phyloP scores from a whole-genome alignment of 2,797 vertebrate genomes.

The Hemitrygon akajei region DNA sequence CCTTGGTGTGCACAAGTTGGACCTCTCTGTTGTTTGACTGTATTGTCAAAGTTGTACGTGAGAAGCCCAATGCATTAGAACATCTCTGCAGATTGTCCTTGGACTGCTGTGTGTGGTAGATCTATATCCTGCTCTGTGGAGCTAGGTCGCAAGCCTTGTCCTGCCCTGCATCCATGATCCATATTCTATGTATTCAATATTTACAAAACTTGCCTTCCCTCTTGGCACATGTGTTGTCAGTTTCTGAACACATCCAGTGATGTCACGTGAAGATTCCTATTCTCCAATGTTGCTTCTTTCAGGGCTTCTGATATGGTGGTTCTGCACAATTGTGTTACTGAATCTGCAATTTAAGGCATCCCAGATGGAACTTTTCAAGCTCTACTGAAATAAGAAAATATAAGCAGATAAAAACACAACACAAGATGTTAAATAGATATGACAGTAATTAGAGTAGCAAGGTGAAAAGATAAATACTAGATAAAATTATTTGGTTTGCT shows the following conservation, averaged over 20 bases:
- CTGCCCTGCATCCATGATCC: not conserved
- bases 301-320: not conserved
- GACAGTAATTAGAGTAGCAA: not conserved
- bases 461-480: not conserved
- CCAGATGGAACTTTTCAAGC: not conserved
- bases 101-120: not conserved
- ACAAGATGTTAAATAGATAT: not conserved
- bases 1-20: not conserved
- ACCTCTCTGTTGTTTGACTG: not conserved
- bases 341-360: too few species aligned
- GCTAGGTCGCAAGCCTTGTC: not conserved
- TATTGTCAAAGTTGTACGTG: not conserved
- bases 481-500: not conserved
- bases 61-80: not conserved
- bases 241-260: not conserved
- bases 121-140: not conserved
- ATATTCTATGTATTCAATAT: not conserved
- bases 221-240: not conserved
- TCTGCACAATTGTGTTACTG: not conserved
- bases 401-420: not conserved
- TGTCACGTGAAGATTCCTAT: not conserved
- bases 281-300: not conserved
- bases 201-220: not conserved
- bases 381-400: not conserved
- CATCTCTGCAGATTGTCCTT: not conserved